Evolutionary conservation across 2,113 vertebrate species (phyloP), one percentile per base, ranked within the genome.

Genomic region (Lamprotornis superbus): DNA sequence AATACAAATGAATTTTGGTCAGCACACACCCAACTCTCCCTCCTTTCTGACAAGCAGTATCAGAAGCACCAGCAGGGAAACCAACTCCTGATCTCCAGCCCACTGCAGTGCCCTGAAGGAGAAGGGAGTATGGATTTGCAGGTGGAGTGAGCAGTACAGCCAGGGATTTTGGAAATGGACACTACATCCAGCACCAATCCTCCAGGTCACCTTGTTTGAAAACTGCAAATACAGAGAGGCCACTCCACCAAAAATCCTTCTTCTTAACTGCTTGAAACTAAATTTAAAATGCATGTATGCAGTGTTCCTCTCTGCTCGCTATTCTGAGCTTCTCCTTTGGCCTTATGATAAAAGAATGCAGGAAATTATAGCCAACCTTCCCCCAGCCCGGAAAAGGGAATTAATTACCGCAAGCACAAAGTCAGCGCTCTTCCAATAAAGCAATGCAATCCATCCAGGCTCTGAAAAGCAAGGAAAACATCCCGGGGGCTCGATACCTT

Each of bases 331-430:
- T 85, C 96, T 96, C 96, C 97, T 94, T 95, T 96, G 95, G 96
- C 95, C 95, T 37, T n/a, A 75, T 25, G 87, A 97, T 90, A 91
- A 96, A 97, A 97, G 96, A 96, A 90, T 10, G 84, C 93, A 91
- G 81, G 94, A 96, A 98, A 97, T 95, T 94, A 94, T 90, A 94
- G 83, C 93, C 80, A 95, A 97, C 69, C 70, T 79, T 92, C 94
- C 81, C 94, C 86, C 87, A 80, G 93, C 97, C 94, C 77, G 87
- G 93, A 94, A 96, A 65, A 87, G 67, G 88, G 96, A 96, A 97
- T 97, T 97, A 97, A 97, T 97, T 97, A 97, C 88, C 12, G 89
- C 35, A 59, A 88, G 94, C 81, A 91, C 46, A 75, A 90, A 97
- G 97, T 92, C 97, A 97, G 97, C 27, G 86, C 94, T 83, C 50